Base-by-base conservation (phyloP, 2,797 vertebrate genomes). In the Neostethus bicornis region DNA sequence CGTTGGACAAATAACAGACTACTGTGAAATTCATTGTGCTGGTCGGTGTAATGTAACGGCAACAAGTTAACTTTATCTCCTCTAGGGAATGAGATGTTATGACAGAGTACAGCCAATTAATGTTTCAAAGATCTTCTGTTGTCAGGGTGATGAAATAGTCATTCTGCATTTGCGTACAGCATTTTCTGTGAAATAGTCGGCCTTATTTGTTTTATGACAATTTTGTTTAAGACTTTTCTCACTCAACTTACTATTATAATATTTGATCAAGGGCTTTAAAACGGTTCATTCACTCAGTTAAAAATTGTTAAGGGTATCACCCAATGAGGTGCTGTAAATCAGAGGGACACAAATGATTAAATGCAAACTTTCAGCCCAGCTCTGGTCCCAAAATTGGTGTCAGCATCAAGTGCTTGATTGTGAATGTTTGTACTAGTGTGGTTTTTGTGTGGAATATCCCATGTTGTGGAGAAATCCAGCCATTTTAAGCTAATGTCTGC, bases 261-360 rank as follows among this genome's bases (percentile, higher is more conserved):
- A 21, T 12, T 23, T 9, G 10, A 17, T 21, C 21, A 41, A 10
- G 41, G 38, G 32, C 13, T 49, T 5, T 34, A 10, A 23, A 1
- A 24, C 9, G 23, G 13, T 50, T 47, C 9, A 12, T 41, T 41
- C n/a, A 35, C 35, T 47, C 51, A 16, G 39, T 56, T 47, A 35
- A 43, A 66, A 68, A 69, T 61, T 59, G 51, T 28, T 10, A 60
- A 43, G 53, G 48, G 61, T 60, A 63, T 79, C 70, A 55, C 63
- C 43, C 53, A 51, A 41, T 43, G 58, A 75, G 25, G 51, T 65
- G 52, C 34, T 16, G 23, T 78, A 73, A 80, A 50, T 84, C 81
- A 80, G 49, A 45, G 67, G n/a, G 71, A 75, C 73, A 64, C 65
- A 68, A 71, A 75, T 85, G 80, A 83, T 61, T 80, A 76, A 77